Evolutionary conservation across 2,113 vertebrate genomes (phyloP).

Genomic region (Stigmatopora argus): DNA sequence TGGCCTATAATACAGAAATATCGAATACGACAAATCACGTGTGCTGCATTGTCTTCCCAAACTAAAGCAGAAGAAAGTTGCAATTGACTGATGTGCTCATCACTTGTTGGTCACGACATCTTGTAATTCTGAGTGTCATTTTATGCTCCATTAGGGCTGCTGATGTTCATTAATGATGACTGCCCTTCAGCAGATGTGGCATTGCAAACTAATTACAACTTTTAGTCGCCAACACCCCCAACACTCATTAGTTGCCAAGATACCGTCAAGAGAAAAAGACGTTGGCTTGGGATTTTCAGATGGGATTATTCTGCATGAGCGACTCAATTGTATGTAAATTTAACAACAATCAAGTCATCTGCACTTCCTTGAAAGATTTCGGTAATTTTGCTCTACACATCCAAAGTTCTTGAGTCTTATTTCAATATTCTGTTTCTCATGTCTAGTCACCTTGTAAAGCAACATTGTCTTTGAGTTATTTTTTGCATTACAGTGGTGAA

Average conservation of each 20-base stretch:
- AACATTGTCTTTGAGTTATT: background rate
- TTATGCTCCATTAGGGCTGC: slow-evolving; percentile 61
- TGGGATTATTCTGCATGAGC: slow-evolving; percentile 1
- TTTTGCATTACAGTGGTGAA: background rate
- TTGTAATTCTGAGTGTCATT: slow-evolving; percentile 63
- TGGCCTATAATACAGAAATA: slow-evolving; percentile 6
- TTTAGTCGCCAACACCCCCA: slow-evolving; percentile 32
- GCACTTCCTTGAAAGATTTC: background rate
- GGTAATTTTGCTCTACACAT: background rate
- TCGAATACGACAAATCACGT: background rate
- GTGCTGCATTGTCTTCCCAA: slow-evolving; percentile 8
- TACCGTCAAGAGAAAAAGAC: slow-evolving; percentile 2
- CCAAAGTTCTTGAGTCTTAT: slow-evolving; percentile 4
- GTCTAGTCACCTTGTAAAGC: background rate
- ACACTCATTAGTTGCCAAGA: slow-evolving; percentile 32
- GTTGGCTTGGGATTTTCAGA: background rate
- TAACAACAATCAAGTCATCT: slow-evolving; percentile 6
- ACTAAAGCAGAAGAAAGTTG: slow-evolving; percentile 15
- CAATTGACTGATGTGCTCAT: slow-evolving; percentile 38
- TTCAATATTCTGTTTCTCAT: slow-evolving; percentile 6
- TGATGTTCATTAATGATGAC: slow-evolving; percentile 65
- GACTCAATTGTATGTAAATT: slow-evolving; percentile 3
- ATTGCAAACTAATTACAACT: slow-evolving; percentile 61
- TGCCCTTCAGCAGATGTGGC: slow-evolving; percentile 58
- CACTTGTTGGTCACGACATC: slow-evolving; percentile 56